Conservation (phyloP, 1,140 invertebrate genomes). For the Teleopsis dalmanni region DNA sequence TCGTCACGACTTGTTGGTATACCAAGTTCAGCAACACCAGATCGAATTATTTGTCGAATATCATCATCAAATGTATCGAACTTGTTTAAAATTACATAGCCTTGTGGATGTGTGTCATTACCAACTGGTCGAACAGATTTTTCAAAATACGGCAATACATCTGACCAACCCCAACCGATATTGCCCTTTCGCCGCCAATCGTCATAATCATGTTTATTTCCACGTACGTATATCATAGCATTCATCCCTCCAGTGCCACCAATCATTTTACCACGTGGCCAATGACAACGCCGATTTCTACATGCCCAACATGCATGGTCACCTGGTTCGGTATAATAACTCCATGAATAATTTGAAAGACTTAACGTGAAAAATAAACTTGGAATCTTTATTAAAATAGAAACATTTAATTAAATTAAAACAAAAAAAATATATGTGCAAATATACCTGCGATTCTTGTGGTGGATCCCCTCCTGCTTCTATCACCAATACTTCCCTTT, state of each 20-base stretch:
- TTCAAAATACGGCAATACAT: slow-evolving; percentile 60
- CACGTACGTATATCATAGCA: slow-evolving; percentile 62
- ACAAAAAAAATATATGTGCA: background rate
- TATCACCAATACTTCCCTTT: slow-evolving; percentile 49
- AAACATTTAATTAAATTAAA: background rate
- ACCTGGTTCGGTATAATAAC: slow-evolving; percentile 15
- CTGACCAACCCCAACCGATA: slow-evolving; percentile 55
- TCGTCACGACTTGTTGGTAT: slow-evolving; percentile 49
- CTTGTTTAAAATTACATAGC: slow-evolving; percentile 4
- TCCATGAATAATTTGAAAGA: slow-evolving; percentile 14
- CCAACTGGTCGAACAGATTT: slow-evolving; percentile 36
- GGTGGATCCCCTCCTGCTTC: slow-evolving; percentile 50
- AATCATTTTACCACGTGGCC: slow-evolving; percentile 53
- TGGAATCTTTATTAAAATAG: slow-evolving; percentile 1
- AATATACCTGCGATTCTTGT: slow-evolving; percentile 44
- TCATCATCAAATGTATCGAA: slow-evolving; percentile 6
- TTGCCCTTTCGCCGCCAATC: slow-evolving; percentile 54
- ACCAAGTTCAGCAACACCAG: slow-evolving; percentile 26
- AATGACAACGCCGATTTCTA: slow-evolving; percentile 44
- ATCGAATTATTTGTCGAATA: slow-evolving; percentile 4
- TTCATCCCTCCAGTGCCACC: slow-evolving; percentile 61
- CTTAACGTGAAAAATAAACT: background rate
- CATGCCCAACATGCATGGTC: slow-evolving; percentile 12
- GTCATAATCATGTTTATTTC: slow-evolving; percentile 52
- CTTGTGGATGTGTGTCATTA: slow-evolving; percentile 32